These are phyloP conservation scores for Hemithea aestivaria DNA, from an alignment of 2,888 invertebrate species.

Conservation along the genomic window DNA sequence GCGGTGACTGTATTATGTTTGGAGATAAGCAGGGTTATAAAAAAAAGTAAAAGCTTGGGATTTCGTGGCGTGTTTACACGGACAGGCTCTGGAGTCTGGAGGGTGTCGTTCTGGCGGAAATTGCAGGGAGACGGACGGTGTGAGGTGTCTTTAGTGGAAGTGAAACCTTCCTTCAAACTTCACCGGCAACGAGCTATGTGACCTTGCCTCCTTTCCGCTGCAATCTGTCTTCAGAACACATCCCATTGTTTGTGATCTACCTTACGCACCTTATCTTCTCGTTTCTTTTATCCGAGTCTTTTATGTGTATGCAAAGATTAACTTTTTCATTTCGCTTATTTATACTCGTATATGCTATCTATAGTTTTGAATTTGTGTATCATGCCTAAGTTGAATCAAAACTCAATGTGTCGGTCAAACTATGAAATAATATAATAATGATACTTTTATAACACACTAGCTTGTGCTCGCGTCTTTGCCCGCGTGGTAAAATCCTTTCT, in stretches of 20 bases:
- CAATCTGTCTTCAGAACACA: conserved; percentile 47
- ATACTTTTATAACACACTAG: too few species aligned
- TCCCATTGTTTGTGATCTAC: conserved; percentile 36
- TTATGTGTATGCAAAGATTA: conserved; percentile 8
- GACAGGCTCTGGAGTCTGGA: conserved; percentile 34
- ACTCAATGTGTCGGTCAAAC: too few species aligned
- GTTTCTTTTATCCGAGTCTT: conserved; percentile 3
- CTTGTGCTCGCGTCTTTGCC: too few species aligned
- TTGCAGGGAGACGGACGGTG: conserved; percentile 47
- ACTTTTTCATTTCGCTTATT: too few species aligned
- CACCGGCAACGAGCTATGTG: conserved; percentile 52
- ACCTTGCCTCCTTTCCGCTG: conserved; percentile 39
- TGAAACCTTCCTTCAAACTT: conserved; percentile 56
- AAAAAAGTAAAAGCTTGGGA: conserved; percentile 56
- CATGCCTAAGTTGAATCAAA: too few species aligned
- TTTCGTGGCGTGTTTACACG: conserved; percentile 48
- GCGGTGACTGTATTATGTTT: conserved; percentile 39
- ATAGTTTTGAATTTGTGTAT: too few species aligned
- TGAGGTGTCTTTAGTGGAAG: conserved; percentile 50
- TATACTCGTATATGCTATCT: too few species aligned
- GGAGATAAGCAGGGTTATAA: conserved; percentile 51
- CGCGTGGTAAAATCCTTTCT: too few species aligned
- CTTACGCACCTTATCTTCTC: conserved; percentile 32
- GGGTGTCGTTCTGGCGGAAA: conserved; percentile 60
- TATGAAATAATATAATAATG: too few species aligned